phyloP scores from a whole-genome alignment of 37 sponge, comb jelly and placozoan species.

The Beroe ovata region DNA sequence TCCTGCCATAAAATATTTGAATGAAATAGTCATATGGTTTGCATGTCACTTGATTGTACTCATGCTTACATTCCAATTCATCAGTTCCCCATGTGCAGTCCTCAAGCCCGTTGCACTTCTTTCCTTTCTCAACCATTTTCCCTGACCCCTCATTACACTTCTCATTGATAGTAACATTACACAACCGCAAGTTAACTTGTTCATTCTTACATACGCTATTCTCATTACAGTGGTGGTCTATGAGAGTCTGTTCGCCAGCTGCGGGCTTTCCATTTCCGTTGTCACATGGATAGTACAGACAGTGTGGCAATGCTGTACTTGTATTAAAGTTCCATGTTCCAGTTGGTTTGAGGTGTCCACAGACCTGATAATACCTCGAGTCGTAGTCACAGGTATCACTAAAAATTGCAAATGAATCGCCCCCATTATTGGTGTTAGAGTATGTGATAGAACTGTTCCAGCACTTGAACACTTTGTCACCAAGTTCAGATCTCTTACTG shows the following conservation, averaged over 20 bases:
- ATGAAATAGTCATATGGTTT: not conserved
- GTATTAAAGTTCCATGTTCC: constrained; percentile 14
- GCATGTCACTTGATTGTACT: not conserved
- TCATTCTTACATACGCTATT: not conserved
- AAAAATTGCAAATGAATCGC: not conserved
- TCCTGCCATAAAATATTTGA: not conserved
- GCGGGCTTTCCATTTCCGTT: not conserved
- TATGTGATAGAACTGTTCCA: constrained; percentile 24
- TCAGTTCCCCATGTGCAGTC: constrained; percentile 1
- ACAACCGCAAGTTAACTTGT: not conserved
- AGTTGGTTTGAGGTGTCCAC: not conserved
- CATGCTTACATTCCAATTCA: constrained; percentile 1
- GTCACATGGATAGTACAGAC: not conserved
- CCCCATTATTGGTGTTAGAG: not conserved
- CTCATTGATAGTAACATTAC: not conserved
- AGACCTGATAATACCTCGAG: constrained; percentile 21
- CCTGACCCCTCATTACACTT: not conserved
- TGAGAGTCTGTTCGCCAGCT: not conserved
- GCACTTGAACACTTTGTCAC: not conserved
- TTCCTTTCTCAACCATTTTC: not conserved
- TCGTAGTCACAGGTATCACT: not conserved
- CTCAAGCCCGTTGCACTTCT: not conserved
- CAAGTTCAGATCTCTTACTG: not conserved
- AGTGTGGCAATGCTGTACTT: not conserved
- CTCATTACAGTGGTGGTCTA: constrained; percentile 2